Conservation (phyloP, 2,797 vertebrate species). For the Lacerta viridis region DNA sequence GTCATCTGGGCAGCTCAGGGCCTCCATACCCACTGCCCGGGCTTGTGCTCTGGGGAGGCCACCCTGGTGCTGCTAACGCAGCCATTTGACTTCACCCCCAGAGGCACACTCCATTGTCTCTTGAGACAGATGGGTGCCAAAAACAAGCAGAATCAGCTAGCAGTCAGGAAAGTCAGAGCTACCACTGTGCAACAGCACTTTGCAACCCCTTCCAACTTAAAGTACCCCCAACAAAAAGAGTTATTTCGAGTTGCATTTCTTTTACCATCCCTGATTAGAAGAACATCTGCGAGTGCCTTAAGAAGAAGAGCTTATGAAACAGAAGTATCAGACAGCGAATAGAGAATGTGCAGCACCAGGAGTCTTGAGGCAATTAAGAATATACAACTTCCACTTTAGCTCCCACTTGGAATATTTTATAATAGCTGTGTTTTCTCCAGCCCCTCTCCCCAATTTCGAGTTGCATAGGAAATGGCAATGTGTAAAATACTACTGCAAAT, state of each 20-base stretch:
- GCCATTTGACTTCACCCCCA: too few species aligned
- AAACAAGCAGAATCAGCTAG: too few species aligned
- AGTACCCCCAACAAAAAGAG: too few species aligned
- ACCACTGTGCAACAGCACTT: not conserved
- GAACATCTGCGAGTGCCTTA: not conserved
- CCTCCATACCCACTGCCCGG: too few species aligned
- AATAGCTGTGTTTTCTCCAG: not conserved
- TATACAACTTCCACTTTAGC: not conserved
- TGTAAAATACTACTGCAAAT: not conserved
- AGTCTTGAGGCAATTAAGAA: not conserved
- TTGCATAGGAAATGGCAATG: conserved; percentile 34
- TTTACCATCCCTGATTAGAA: not conserved
- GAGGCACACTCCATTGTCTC: too few species aligned
- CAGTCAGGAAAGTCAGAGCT: not conserved
- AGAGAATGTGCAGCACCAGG: too few species aligned
- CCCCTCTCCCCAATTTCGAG: conserved; percentile 23
- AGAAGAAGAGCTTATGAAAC: not conserved
- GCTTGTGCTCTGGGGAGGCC: too few species aligned
- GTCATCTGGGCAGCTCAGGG: too few species aligned
- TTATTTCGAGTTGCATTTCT: not conserved
- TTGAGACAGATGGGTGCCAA: too few species aligned
- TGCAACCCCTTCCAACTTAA: not conserved
- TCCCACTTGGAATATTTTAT: not conserved
- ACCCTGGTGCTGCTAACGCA: too few species aligned
- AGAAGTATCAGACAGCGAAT: not conserved